These are phyloP conservation scores for Diadegma fenestrale DNA, from an alignment of 2,888 invertebrate genomes.

Conservation along the genomic window DNA sequence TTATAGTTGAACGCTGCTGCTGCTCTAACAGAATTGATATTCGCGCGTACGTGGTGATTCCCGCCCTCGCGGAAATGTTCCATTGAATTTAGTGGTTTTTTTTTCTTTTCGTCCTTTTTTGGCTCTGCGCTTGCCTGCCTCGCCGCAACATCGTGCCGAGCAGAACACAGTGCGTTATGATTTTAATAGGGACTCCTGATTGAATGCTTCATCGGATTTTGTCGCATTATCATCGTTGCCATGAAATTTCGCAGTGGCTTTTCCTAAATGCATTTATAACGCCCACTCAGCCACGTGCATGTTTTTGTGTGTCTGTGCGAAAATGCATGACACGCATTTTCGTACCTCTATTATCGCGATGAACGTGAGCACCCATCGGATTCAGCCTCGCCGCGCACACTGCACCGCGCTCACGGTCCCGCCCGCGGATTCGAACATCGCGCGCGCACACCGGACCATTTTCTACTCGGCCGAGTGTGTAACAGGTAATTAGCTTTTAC, in stretches of 20 bases:
- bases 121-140: background rate
- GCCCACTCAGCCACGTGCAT: background rate
- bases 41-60: constrained; percentile 24
- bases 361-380: constrained; percentile 4
- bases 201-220: constrained; percentile 54
- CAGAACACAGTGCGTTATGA: constrained; percentile 40
- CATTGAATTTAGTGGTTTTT: constrained; percentile 13
- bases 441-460: constrained; percentile 73
- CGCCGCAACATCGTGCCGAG: background rate
- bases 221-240: constrained; percentile 36
- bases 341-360: background rate
- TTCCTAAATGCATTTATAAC: constrained; percentile 28
- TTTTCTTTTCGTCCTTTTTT: background rate
- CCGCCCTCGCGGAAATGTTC: background rate
- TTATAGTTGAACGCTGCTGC: background rate
- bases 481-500: constrained; percentile 79
- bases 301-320: background rate
- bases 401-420: constrained; percentile 1
- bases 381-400: constrained; percentile 3
- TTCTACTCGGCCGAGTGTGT: constrained; percentile 80
- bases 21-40: constrained; percentile 29
- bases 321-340: background rate
- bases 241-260: constrained; percentile 42
- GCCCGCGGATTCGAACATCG: constrained; percentile 50
- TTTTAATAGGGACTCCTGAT: constrained; percentile 39